Evolutionary conservation across 2,113 vertebrate species (phyloP).

Genomic region (Aythya baeri): DNA sequence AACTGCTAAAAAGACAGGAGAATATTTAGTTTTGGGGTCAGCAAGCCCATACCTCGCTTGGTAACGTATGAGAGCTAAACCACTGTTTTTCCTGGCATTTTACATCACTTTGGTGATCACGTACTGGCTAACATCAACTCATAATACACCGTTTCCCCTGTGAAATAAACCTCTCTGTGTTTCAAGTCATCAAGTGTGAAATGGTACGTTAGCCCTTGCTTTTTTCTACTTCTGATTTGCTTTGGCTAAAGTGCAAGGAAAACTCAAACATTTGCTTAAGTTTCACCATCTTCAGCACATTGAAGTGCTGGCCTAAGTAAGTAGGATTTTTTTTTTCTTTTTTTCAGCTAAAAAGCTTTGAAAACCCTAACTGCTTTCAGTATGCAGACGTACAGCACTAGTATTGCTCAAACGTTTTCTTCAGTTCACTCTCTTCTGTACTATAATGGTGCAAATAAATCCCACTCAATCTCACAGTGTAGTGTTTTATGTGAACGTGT

Average conservation of each 20-base stretch:
- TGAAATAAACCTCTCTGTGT: constrained; percentile 16
- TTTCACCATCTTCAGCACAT: constrained; percentile 14
- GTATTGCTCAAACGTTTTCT: not conserved
- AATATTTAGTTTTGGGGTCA: not conserved
- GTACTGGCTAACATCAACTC: not conserved
- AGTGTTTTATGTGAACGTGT: too few relatives aligned
- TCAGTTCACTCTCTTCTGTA: not conserved
- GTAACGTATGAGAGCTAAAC: not conserved
- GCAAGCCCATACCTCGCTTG: not conserved
- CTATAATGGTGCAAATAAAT: not conserved
- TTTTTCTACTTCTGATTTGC: constrained; percentile 38
- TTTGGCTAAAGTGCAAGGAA: constrained; percentile 35
- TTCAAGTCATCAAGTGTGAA: not conserved
- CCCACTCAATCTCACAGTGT: not conserved
- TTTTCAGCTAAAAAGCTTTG: not conserved
- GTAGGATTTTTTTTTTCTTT: not conserved
- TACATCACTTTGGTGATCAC: not conserved
- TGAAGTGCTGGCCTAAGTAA: not conserved
- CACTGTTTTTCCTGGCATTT: not conserved
- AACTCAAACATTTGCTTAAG: constrained; percentile 43
- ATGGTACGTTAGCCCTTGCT: not conserved
- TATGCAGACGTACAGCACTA: not conserved
- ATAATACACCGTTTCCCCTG: not conserved
- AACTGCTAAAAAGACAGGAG: not conserved
- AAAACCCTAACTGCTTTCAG: not conserved